These are phyloP conservation scores for Poeciliopsis retropinna DNA, from an alignment of 2,113 vertebrate species.

Conservation along the genomic window DNA sequence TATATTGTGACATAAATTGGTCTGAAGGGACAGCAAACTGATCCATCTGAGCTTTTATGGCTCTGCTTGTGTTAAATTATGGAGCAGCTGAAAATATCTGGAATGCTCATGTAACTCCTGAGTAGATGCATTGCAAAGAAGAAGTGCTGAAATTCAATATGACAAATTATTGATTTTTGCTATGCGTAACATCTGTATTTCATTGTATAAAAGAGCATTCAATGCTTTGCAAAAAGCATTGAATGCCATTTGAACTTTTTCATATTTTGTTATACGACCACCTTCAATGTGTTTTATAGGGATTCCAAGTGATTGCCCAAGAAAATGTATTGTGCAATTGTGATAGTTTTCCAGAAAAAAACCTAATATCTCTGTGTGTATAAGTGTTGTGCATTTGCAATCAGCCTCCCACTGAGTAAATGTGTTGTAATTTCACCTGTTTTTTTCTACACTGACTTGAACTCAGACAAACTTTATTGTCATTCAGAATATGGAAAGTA, in stretches of 20 bases:
- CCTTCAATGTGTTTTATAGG: background rate
- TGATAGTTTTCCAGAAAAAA: too few species aligned
- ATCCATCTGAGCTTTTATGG: constrained; percentile 34
- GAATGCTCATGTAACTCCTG: constrained; percentile 34
- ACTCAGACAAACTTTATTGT: too few species aligned
- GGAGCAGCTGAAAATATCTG: constrained; percentile 9
- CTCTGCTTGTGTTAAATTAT: constrained; percentile 20
- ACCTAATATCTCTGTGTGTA: too few species aligned
- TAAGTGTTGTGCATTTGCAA: background rate
- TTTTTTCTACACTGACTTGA: background rate
- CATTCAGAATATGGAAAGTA: too few species aligned
- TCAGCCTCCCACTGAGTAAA: background rate
- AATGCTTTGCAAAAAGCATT: background rate
- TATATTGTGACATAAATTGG: constrained; percentile 33
- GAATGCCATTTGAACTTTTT: background rate
- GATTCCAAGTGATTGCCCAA: background rate
- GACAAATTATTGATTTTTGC: background rate
- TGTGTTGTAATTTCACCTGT: background rate
- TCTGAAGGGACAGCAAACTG: constrained; percentile 34
- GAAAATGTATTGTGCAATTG: too few species aligned
- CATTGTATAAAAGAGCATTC: too few species aligned
- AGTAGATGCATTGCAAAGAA: background rate
- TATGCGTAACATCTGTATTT: too few species aligned
- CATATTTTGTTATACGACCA: background rate
- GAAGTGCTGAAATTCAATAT: constrained; percentile 10